Evolutionary conservation across 2,113 vertebrate genomes (phyloP), one percentile per base, ranked within the genome.

Genomic region (Rhinopomastus cyanomelas): DNA sequence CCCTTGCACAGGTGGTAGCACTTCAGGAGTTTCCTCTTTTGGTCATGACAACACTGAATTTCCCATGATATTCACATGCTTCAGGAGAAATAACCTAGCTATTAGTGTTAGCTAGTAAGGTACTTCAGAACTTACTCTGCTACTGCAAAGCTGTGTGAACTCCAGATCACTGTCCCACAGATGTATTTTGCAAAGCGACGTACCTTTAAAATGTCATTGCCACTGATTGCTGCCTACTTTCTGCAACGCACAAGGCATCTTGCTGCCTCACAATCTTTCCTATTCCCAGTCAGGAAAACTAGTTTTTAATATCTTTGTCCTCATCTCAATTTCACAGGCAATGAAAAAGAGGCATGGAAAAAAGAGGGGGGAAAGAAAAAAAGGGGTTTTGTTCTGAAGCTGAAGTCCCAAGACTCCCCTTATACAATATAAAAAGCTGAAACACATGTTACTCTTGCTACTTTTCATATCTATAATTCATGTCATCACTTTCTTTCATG

Each of bases 401-500:
- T 72, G 55, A 74, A 64, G 30, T 87, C 89, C 61, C 77, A 65
- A 83, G 30, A 44, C 30, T 64, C 21, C 67, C 65, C 59, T 93
- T 75, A 69, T 25, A 60, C 51, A 62, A 71, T 57, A 88, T 23
- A 73, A 81, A 91, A 90, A 75, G 57, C 51, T 73, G 69, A 77
- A 94, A 92, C 74, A 48, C 25, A 8, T 61, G 36, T 85, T 87
- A 52, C n/a, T 87, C 56, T 81, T 36, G 19, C 60, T 94, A 2
- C 7, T 74, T 82, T 82, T 94, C 77, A 17, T 89, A 30, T 75
- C 56, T 85, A 18, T 78, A 87, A 95, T 95, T 91, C 84, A 91
- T 94, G 95, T 69, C 42, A 92, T 94, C 83, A 90, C 62, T 92
- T 91, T 66, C 82, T 87, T 94, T 91, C 79, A 81, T 11, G 19